These are phyloP conservation scores for Karalla daura DNA, from an alignment of 2,797 vertebrate species.

Conservation along the genomic window DNA sequence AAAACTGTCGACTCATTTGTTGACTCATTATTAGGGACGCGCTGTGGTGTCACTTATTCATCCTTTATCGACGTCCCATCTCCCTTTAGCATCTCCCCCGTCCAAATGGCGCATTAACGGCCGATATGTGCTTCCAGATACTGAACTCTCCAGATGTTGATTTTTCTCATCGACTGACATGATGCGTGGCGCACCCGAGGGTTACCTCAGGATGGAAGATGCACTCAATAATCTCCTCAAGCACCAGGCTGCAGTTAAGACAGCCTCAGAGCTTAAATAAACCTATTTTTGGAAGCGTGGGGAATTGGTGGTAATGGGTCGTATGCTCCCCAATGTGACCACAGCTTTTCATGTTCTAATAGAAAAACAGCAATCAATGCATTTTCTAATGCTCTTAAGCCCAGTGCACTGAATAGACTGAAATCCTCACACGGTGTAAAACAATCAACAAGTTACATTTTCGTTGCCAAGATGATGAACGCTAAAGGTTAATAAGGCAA, in stretches of 20 bases:
- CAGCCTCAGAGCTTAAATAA: not conserved
- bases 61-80: not conserved
- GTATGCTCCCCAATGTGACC: too few species aligned
- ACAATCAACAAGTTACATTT: too few species aligned
- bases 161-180: too few species aligned
- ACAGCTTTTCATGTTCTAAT: too few species aligned
- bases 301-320: too few species aligned
- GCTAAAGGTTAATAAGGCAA: too few species aligned
- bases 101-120: conserved; percentile 12
- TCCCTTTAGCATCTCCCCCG: not conserved
- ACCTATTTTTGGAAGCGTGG: too few species aligned
- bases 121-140: not conserved
- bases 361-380: too few species aligned
- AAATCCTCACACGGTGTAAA: too few species aligned
- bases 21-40: not conserved
- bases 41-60: not conserved
- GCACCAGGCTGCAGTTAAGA: not conserved
- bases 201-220: not conserved
- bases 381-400: too few species aligned
- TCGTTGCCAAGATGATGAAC: too few species aligned
- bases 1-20: not conserved
- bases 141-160: not conserved
- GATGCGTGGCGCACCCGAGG: not conserved
- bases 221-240: not conserved
- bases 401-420: too few species aligned